A percentile compares a stretch with the other conserved stretches of the same genome.
phyloP scores from a whole-genome alignment of 2,113 vertebrate genomes.

The Chaenocephalus aceratus region DNA sequence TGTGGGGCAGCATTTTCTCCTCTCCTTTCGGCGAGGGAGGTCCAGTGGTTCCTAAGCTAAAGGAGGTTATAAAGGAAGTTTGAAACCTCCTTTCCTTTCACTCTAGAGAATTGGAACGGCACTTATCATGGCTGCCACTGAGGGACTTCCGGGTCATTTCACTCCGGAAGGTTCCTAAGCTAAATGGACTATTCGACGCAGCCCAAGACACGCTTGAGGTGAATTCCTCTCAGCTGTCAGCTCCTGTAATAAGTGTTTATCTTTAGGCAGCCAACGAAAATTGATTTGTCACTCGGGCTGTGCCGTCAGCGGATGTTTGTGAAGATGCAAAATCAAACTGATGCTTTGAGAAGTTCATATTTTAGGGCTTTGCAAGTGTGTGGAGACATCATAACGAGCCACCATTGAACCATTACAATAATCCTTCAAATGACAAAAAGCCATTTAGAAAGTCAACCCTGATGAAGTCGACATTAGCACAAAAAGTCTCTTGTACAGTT shows the following conservation, averaged over 20 bases:
- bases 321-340: neutral
- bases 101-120: too few relatives aligned
- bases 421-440: neutral
- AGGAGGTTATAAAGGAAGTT: too few relatives aligned
- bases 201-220: conserved; percentile 37
- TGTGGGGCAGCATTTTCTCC: too few relatives aligned
- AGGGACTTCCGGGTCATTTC: too few relatives aligned
- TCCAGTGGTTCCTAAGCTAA: too few relatives aligned
- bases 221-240: conserved; percentile 43
- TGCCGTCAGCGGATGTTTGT: conserved; percentile 26
- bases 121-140: too few relatives aligned
- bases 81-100: too few relatives aligned
- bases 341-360: neutral
- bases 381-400: too few relatives aligned
- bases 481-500: conserved; percentile 11
- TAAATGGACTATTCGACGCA: too few relatives aligned
- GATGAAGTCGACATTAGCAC: neutral
- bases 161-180: too few relatives aligned
- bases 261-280: conserved; percentile 9
- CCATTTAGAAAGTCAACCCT: neutral
- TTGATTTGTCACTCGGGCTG: conserved; percentile 32
- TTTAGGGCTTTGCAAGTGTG: neutral
- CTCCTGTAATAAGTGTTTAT: conserved; percentile 40
- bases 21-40: too few relatives aligned
- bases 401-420: neutral